These are phyloP conservation scores for Geothlypis trichas DNA, from an alignment of 2,113 vertebrate species.

Conservation along the genomic window DNA sequence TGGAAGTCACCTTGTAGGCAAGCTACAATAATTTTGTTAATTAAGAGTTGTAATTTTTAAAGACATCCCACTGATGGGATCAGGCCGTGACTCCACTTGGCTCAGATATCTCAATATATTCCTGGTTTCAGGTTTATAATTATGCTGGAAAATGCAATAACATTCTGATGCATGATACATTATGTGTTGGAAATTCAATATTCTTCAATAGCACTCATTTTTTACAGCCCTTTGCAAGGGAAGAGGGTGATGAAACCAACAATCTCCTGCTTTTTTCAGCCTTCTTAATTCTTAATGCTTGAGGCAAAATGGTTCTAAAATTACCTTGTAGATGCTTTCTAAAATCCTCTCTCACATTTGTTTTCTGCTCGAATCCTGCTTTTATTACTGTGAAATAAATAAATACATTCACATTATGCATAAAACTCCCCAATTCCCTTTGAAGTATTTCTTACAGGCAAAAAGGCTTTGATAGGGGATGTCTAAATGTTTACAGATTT, in stretches of 20 bases:
- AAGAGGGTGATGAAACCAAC: background rate
- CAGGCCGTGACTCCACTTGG: background rate
- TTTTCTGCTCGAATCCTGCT: background rate
- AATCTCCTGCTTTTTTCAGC: background rate
- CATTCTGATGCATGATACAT: background rate
- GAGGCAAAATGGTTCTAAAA: constrained; percentile 17
- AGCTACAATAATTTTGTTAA: background rate
- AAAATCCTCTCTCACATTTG: constrained; percentile 7
- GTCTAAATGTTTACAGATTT: background rate
- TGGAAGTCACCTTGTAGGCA: background rate
- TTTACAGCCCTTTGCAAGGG: background rate
- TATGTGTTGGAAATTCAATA: background rate
- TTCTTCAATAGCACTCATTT: background rate
- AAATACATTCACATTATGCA: background rate
- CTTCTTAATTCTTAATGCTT: background rate
- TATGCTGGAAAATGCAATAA: background rate
- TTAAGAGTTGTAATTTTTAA: background rate
- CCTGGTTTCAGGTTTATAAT: background rate
- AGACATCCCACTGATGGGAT: background rate
- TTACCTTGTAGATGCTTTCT: constrained; percentile 9
- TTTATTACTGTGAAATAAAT: constrained; percentile 39
- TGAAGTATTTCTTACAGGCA: background rate
- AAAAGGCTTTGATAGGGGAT: background rate
- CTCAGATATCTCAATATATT: background rate
- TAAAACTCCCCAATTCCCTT: background rate